Evolutionary conservation across 2,888 invertebrate species (phyloP), one percentile per base, ranked within the genome.

Genomic region (Melanchra persicariae): DNA sequence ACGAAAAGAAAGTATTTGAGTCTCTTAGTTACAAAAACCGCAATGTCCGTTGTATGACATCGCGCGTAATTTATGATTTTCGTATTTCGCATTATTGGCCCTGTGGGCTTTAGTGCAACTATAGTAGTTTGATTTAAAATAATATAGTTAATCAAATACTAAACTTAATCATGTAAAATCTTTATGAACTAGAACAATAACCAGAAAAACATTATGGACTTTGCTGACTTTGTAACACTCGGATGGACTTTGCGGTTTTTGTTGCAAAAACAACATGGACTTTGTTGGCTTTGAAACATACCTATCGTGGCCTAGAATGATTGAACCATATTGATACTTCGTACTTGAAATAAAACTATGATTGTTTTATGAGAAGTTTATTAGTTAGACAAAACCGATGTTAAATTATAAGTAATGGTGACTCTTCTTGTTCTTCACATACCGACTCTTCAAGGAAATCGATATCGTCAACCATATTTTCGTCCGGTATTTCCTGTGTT

Each of bases 391-490:
- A 61, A 61, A 61, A 49, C 61, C 17, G 8, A 61, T 61, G 3
- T 61, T 61, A 61, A 61, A 61, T 49, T 61, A 22, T 22, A 62
- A 62, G 62, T 62, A 62, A 70, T 73, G 66, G 77, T 64, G 63
- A 63, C 43, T 73, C 72, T 62, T 69, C 73, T 73, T 70, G 70
- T 62, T 73, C 73, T 70, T 77, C 73, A 70, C 73, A 77, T 63
- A 77, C 34, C 51, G 59, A 55, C 55, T 77, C 70, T 69, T 74
- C 69, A 74, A 24, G 64, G 49, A 24, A 64, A 69, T 69, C 73
- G 59, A 63, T 60, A 55, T 64, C 54, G 51, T 62, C 62, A 58
- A 63, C 51, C 58, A 63, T 64, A 51, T 59, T 52, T 64, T 70
- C 58, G 17, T 51, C 64, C 43, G 57, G 58, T 65, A 69, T 70